Evolutionary conservation across 2,888 invertebrate genomes (phyloP).

Genomic region (Cremastobaeus sp.): DNA sequence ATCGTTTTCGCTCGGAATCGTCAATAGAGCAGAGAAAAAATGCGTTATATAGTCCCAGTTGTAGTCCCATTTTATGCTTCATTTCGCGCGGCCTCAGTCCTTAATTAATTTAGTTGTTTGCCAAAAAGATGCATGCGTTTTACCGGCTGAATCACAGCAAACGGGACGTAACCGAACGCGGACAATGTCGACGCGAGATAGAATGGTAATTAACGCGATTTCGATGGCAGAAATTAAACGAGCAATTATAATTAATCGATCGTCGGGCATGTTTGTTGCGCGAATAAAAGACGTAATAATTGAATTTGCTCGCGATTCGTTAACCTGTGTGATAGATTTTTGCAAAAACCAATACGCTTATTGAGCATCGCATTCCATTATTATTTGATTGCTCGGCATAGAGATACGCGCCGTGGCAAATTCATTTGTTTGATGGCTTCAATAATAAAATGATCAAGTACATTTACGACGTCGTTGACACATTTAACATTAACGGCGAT

Average conservation of each 20-base stretch:
- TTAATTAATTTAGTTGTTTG: too few relatives aligned
- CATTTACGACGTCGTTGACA: not conserved
- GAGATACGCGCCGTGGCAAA: not conserved
- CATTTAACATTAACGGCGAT: not conserved
- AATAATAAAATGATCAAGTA: conserved; percentile 16
- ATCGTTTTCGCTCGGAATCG: too few relatives aligned
- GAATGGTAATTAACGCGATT: too few relatives aligned
- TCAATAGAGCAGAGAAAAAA: too few relatives aligned
- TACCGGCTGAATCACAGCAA: too few relatives aligned
- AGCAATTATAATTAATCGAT: conserved; percentile 13
- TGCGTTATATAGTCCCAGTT: too few relatives aligned
- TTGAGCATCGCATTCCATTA: conserved; percentile 5
- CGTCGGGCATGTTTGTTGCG: conserved; percentile 4
- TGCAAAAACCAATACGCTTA: conserved; percentile 1
- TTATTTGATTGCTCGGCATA: conserved; percentile 7
- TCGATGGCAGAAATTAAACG: too few relatives aligned
- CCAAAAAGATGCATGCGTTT: too few relatives aligned
- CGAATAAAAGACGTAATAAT: conserved; percentile 13
- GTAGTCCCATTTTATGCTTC: too few relatives aligned
- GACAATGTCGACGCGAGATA: too few relatives aligned
- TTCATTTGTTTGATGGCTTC: not conserved
- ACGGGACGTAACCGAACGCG: too few relatives aligned
- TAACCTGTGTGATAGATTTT: conserved; percentile 6
- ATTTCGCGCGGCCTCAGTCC: too few relatives aligned
- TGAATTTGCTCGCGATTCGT: conserved; percentile 18